A percentile compares a stretch with the other conserved stretches of the same genome.
Evolutionary conservation across 1,140 invertebrate species (phyloP).

Genomic region (Hypothenemus hampei): DNA sequence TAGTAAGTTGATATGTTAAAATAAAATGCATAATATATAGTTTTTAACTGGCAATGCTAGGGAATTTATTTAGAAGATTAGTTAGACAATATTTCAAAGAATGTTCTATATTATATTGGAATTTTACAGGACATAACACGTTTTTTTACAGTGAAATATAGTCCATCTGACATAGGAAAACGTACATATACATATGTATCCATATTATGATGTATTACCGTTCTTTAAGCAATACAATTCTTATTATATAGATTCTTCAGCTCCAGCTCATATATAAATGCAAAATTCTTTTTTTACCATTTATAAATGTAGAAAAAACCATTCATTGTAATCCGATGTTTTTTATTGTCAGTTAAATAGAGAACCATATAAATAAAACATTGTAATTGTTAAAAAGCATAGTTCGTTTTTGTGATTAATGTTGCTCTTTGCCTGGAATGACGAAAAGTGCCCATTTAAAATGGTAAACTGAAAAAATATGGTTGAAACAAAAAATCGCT

Average conservation of each 20-base stretch:
- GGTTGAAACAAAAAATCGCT: no score
- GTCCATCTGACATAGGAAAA: not conserved
- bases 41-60: no score
- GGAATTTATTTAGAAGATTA: no score
- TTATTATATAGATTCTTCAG: not conserved
- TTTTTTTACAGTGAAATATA: conserved; percentile 6
- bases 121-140: no score
- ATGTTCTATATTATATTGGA: no score
- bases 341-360: not conserved
- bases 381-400: no score
- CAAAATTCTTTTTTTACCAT: not conserved
- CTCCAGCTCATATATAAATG: not conserved
- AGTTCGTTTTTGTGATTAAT: no score
- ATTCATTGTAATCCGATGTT: not conserved
- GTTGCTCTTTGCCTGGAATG: not conserved
- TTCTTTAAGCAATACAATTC: not conserved
- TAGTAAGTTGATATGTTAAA: no score
- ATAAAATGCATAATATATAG: no score
- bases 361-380: not conserved
- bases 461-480: not conserved
- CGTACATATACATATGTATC: not conserved
- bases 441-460: not conserved
- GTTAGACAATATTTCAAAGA: no score
- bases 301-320: not conserved
- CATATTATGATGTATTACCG: conserved; percentile 9